Base-by-base conservation (phyloP, 2,797 vertebrate species). In the Pseudochirops corinnae region DNA sequence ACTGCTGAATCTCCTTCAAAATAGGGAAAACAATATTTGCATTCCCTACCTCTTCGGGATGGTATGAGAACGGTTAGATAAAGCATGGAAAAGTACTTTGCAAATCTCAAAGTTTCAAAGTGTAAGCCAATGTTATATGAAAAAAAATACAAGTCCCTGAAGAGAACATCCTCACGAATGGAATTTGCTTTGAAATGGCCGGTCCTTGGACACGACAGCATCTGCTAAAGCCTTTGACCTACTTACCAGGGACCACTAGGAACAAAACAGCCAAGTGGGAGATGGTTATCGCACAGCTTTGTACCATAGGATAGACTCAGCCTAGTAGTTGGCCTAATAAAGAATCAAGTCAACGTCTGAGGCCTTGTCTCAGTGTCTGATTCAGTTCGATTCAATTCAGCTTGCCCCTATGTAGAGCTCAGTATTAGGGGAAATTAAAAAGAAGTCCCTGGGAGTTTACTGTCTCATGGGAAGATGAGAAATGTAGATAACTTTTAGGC, bases 181-280 rank as follows among this genome's bases (percentile, higher is more conserved):
- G 67, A 82, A 82, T 82, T 39, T 82, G n/a, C 67, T 82, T 82
- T 46, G 46, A 39, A 14, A 39, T 82, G 67, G n/a, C 18, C n/a
- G 10, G 46, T 46, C 74, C 10, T 67, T 24, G n/a, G 21, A 46
- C 21, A 46, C 74, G 46, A 26, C 6, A 82, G 74, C 67, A 82
- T 82, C 74, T 46, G 74, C 74, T 82, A 46, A 82, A 82, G n/a
- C 39, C 74, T 82, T 82, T 82, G 74, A 82, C 74, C 74, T 82
- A 82, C 74, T 82, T 82, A 82, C n/a, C 39, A 9, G 18, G 74
- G 18, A 82, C 39, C 39, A 82, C 74, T 82, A 74, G 39, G 21
- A 82, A 24, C 21, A 82, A 82, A 46, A 21, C n/a, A 82, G n/a
- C 16, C 74, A 46, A 46, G 74, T 39, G 39, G 39, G 74, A 82